phyloP scores from a whole-genome alignment of 2,888 invertebrate genomes.

The Andrena marginata region DNA sequence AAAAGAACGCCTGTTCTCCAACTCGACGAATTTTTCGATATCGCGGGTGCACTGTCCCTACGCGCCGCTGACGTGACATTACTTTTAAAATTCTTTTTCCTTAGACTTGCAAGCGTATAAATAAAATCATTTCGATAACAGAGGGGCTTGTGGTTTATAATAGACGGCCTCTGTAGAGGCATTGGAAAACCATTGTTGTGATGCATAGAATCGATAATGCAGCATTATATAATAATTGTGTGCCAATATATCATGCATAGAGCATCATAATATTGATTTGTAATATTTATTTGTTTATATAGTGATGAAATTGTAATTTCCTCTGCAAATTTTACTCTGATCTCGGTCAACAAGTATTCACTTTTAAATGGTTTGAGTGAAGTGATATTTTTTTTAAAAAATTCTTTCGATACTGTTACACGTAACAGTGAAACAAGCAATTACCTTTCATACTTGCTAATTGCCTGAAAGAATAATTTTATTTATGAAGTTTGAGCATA shows the following conservation, averaged over 20 bases:
- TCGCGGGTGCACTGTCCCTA: not conserved
- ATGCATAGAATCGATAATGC: conserved; percentile 34
- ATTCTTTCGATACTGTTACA: not conserved
- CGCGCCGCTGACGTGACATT: conserved; percentile 10
- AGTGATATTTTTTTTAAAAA: not conserved
- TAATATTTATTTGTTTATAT: not conserved
- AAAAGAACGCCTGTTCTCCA: not conserved
- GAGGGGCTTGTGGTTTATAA: not conserved
- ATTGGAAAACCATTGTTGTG: conserved; percentile 15
- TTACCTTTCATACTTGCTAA: not conserved
- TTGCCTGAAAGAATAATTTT: not conserved
- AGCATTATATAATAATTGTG: not conserved
- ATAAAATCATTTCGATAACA: conserved; percentile 4
- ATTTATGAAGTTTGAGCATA: not conserved
- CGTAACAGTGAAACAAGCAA: not conserved
- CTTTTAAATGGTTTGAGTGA: too few relatives aligned
- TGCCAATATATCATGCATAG: not conserved
- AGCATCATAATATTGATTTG: too few relatives aligned
- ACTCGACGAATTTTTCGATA: conserved; percentile 19
- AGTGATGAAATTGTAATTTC: not conserved
- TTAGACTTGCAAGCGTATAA: not conserved
- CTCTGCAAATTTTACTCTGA: not conserved
- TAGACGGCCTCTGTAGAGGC: not conserved
- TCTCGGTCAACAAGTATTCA: not conserved
- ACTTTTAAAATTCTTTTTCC: not conserved